Evolutionary conservation across 1,140 invertebrate species (phyloP), one percentile per base, ranked within the genome.

Genomic region (Drosophila albomicans): DNA sequence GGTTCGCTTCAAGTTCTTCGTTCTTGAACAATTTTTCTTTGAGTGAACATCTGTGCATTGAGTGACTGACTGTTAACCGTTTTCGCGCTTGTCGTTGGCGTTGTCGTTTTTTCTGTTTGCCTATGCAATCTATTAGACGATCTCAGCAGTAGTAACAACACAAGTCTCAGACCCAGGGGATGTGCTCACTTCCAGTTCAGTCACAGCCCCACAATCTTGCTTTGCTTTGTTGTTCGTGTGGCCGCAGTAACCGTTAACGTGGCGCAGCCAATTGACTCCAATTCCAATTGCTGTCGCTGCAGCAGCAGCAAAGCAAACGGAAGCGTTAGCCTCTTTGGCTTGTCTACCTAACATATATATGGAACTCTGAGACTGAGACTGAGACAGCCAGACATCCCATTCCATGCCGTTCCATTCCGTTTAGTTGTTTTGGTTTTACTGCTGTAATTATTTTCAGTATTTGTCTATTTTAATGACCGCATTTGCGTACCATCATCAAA

Each of bases 231-330:
- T 75, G 54, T 30, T 54, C 57, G 30, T 43, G 32, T 62, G 41
- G 82, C 79, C 78, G 35, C 64, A 76, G 62, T 59, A 79, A 86
- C 84, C 79, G 82, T 86, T 88, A 86, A 59, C 79, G 67, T 64
- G 75, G 67, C 68, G 78, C 66, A 66, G 68, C 57, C 82, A 87
- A 87, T 88, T 88, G 82, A 88, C 84, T 88, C 66, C 82, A 38
- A 82, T 82, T 76, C 71, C 70, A 72, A 71, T 62, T 46, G 43
- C n/a, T 45, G 41, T 5, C 56, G 69, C 74, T 38, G 35, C 35
- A 38, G 35, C 35, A 8, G 20, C 20, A 20, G 20, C 20, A 20
- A 38, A 67, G 15, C 66, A 65, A 15, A 49, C 72, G 66, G 70
- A 72, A 78, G 54, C 63, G 62, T 32, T 16, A 62, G 28, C 15